Conservation (phyloP, 2,797 vertebrate species). For the Peromyscus eremicus region DNA sequence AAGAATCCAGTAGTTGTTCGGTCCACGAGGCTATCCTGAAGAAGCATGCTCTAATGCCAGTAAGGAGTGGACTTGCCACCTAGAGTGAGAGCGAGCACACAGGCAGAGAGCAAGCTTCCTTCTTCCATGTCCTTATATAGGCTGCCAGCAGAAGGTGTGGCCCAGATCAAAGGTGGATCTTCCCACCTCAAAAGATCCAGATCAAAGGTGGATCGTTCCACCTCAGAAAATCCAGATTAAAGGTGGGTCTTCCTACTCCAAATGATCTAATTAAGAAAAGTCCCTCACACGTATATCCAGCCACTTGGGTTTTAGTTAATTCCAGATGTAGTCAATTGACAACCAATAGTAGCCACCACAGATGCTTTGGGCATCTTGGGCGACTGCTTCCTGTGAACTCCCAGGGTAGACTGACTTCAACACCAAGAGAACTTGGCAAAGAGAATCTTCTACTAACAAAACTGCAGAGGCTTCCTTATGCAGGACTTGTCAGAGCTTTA, state of each 20-base stretch:
- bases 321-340: not conserved
- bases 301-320: no score
- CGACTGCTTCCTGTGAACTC: fast-evolving
- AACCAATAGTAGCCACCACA: not conserved
- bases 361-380: not conserved
- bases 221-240: not conserved
- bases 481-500: slow-evolving; percentile 23
- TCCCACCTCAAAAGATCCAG: no score
- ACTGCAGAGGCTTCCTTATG: not conserved
- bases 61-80: no score
- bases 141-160: no score
- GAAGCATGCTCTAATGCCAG: not conserved
- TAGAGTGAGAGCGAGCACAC: not conserved
- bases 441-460: not conserved
- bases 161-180: not conserved
- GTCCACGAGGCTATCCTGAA: not conserved
- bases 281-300: not conserved
- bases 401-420: not conserved
- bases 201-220: not conserved
- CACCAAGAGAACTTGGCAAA: not conserved
- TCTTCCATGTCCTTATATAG: not conserved
- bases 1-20: no score
- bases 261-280: not conserved
- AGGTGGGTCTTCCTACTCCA: not conserved
- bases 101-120: no score